Conservation (phyloP, 2,113 vertebrate species). For the Lichenostomus cassidix region DNA sequence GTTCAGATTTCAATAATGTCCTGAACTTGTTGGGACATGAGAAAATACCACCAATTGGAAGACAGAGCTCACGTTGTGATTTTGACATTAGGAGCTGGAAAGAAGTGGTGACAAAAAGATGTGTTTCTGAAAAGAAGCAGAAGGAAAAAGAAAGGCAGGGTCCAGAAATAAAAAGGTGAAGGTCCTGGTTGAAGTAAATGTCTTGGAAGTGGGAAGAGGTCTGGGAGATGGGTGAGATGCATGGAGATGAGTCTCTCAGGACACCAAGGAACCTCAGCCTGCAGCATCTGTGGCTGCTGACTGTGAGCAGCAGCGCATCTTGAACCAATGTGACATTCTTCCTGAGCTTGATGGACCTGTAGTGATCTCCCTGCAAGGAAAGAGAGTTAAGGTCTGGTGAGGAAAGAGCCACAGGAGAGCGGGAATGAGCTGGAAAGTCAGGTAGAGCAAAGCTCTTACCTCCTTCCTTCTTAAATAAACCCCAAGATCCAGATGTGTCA, state of each 20-base stretch:
- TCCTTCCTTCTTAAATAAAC: neutral
- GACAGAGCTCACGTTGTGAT: accelerated
- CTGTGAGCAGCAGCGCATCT: neutral
- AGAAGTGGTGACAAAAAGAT: neutral
- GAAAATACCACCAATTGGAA: neutral
- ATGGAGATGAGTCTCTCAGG: neutral
- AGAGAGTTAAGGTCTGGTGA: neutral
- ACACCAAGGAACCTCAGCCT: neutral
- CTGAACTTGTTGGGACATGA: neutral
- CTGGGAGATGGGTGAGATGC: neutral
- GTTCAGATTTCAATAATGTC: neutral
- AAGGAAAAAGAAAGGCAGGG: accelerated
- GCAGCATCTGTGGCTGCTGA: accelerated
- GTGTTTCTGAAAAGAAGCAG: neutral
- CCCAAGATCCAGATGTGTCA: too few species aligned
- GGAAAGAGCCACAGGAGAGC: too few species aligned
- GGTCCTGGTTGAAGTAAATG: neutral
- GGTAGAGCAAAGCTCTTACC: neutral
- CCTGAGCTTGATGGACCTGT: neutral
- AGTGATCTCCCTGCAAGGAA: neutral
- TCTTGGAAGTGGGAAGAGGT: neutral
- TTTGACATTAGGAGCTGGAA: neutral
- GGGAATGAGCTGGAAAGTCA: neutral
- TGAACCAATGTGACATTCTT: neutral
- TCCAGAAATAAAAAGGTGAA: neutral